Evolutionary conservation across 2,888 invertebrate species (phyloP).

Genomic region (Drosophila eohydei): DNA sequence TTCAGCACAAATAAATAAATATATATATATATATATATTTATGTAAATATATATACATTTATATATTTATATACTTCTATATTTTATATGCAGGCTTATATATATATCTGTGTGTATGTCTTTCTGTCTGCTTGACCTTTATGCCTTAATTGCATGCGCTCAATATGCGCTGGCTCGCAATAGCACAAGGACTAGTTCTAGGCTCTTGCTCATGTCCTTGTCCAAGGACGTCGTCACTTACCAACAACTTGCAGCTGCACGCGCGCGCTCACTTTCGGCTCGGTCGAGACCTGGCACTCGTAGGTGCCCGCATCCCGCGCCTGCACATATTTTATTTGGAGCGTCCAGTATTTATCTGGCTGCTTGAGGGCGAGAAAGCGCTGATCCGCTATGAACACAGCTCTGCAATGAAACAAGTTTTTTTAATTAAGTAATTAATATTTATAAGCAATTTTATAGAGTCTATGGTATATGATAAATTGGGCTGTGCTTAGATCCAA

Average conservation of each 20-base stretch:
- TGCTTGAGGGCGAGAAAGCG: slow-evolving; percentile 92
- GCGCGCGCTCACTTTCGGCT: slow-evolving; percentile 97
- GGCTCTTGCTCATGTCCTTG: slow-evolving; percentile 27
- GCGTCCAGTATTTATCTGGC: slow-evolving; percentile 89
- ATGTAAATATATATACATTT: slow-evolving; percentile 3
- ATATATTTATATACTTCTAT: slow-evolving; percentile 6
- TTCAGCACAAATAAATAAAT: slow-evolving; percentile 17
- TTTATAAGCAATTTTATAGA: background rate
- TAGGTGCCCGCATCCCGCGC: slow-evolving; percentile 95
- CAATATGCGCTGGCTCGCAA: slow-evolving; percentile 15
- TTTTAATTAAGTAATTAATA: background rate
- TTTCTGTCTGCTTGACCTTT: slow-evolving; percentile 64
- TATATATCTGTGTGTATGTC: slow-evolving; percentile 3
- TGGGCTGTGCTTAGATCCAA: background rate
- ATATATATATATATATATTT: background rate
- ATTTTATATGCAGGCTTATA: slow-evolving; percentile 7
- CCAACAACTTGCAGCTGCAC: slow-evolving; percentile 96
- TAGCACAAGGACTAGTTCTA: slow-evolving; percentile 25
- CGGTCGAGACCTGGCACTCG: slow-evolving; percentile 97
- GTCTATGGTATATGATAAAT: too few species aligned
- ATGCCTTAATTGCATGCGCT: slow-evolving; percentile 52
- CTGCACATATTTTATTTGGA: slow-evolving; percentile 96
- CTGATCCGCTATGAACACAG: slow-evolving; percentile 96
- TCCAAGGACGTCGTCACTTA: slow-evolving; percentile 86
- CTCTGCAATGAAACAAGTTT: slow-evolving; percentile 78